Evolutionary conservation across 2,888 invertebrate genomes (phyloP), one percentile per base, ranked within the genome.

Genomic region (Luffia ferchaultella): DNA sequence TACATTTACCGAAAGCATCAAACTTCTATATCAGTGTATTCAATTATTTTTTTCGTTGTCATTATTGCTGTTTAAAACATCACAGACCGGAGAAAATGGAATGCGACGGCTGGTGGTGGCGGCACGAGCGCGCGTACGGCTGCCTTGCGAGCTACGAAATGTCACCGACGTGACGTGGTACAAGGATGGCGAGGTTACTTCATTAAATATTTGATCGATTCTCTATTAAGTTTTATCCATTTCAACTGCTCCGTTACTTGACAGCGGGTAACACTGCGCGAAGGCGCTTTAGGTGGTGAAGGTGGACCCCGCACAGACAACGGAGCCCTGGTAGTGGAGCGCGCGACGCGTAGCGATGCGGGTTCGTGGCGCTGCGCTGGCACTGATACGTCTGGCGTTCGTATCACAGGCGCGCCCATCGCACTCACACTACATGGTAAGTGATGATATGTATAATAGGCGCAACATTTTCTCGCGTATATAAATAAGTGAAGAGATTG

Each of bases 311-410:
- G 73, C 7, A 20, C 16, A 1, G 73, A 70, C 12, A 62, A 61
- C 0, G 60, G 59, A 3, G 65, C 65, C 5, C 60, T 73, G 20
- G 70, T 75, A 54, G 70, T 83, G n/a, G 73, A 70, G 1, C 68
- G 80, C 2, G 80, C 79, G 2, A 71, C 76, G 0, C 60, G 82
- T 0, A 88, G 89, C 18, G 91, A 91, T 63, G 89, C 90, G 42
- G 93, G 91, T 0, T 73, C 85, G 48, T 93, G 93, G 89, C 85
- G 87, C 52, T 93, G 93, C 63, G 87, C 88, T 19, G 87, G 90
- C 0, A 84, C 85, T 42, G 89, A 90, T 60, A 79, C 82, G 1
- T 85, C 87, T 40, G 89, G 89, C 0, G 87, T 87, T 51, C 86
- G 88, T 1, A 86, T 89, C 44, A 87, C 89, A 53, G 88, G 89